Evolutionary conservation across 1,140 invertebrate genomes (phyloP), one percentile per base, ranked within the genome.

Genomic region (Bombus consobrinus): DNA sequence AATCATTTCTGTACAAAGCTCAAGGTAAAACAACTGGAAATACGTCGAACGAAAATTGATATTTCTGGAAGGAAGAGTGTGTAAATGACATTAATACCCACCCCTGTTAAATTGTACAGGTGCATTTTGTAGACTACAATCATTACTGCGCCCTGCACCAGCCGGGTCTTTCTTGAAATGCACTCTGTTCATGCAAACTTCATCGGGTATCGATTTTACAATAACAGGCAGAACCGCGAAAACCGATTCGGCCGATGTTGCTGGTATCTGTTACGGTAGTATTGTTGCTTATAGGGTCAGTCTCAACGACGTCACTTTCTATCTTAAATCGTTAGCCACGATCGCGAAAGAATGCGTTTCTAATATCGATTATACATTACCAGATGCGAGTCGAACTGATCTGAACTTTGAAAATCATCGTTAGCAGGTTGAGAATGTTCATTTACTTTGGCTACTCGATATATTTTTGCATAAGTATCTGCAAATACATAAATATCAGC

Each of bases 131-230:
- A 41, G 18, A 22, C 15, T 32, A 28, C 41, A 47, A 47, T 25
- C 43, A 64, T 77, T 83, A 76, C 62, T 32, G 43, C 37, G 4
- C 39, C n/a, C n/a, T 41, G 39, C 57, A 39, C 6, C 47, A 53
- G 18, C 47, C 32, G 37, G 6, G n/a, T n/a, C 25, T 79, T 79
- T 72, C 76, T 79, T 84, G 43, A 43, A 84, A 72, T 68, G 81
- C 75, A 18, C 13, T 39, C 53, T 34, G 71, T 37, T 69, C 74
- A 57, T 79, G 82, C 76, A 84, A 84, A 79, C 83, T 84, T 72
- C 68, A 84, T 84, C 83, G 83, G 25, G 37, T 84, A 84, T 84
- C 83, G 83, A 84, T 84, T 84, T 84, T 84, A 66, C 83, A 84
- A 79, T 79, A 84, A 79, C 66, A 47, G 47, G 28, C 43, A 34